phyloP scores from a whole-genome alignment of 30 jellyfish, hydroid and myxozoan genomes.

The Hydra vulgaris region DNA sequence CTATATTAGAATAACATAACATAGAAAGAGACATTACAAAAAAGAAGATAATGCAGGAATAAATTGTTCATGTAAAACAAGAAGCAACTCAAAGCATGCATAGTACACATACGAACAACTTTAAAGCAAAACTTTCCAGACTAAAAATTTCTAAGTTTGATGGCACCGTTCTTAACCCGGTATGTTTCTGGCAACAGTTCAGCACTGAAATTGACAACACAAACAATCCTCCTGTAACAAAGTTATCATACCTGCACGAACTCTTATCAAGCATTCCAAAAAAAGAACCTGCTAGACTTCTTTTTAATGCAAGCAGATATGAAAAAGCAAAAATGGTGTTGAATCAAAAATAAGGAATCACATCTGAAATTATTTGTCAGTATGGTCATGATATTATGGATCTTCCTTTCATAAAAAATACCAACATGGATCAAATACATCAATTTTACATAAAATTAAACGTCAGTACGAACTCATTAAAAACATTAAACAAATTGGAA shows the following conservation, averaged over 20 bases:
- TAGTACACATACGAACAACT: background rate
- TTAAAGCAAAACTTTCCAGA: constrained; percentile 19
- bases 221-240: background rate
- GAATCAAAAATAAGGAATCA: constrained; percentile 27
- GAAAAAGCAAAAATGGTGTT: constrained; percentile 10
- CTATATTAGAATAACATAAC: background rate
- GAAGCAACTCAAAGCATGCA: background rate
- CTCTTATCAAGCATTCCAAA: constrained; percentile 24
- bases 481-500: too few species aligned
- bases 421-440: constrained; percentile 19
- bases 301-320: background rate
- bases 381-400: constrained; percentile 21
- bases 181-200: constrained; percentile 45
- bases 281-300: background rate
- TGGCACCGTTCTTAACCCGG: constrained; percentile 42
- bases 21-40: background rate
- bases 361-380: constrained; percentile 22
- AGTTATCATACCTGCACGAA: constrained; percentile 25
- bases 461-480: constrained; percentile 34
- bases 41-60: background rate
- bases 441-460: constrained; percentile 21
- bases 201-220: constrained; percentile 49
- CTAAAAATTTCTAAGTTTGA: constrained; percentile 16
- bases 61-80: background rate
- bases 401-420: too few species aligned